These are phyloP conservation scores for Chrysochloris asiatica DNA, from an alignment of 2,113 vertebrate species.

Conservation along the genomic window DNA sequence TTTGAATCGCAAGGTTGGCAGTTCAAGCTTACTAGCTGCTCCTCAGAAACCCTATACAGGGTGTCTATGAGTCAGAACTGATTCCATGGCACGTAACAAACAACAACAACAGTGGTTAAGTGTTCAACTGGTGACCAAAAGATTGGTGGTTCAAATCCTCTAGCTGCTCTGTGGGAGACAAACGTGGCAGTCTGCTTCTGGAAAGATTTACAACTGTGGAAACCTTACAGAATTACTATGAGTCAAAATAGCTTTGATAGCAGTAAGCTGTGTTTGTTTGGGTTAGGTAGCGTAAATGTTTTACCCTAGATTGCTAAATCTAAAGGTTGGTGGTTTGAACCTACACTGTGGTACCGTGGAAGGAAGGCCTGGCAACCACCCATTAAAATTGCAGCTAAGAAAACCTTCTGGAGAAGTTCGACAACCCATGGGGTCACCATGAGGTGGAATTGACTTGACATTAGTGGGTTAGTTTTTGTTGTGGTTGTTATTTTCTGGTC, in stretches of 20 bases:
- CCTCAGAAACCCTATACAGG: too few species aligned
- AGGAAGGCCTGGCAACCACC: background rate
- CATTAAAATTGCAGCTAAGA: background rate
- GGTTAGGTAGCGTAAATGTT: background rate
- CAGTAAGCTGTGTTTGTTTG: background rate
- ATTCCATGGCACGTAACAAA: too few species aligned
- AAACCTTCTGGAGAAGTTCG: background rate
- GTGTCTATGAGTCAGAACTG: too few species aligned
- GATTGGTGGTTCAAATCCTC: background rate
- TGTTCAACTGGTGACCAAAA: background rate
- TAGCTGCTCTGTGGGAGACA: background rate
- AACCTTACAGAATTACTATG: background rate
- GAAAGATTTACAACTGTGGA: background rate
- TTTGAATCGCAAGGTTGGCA: too few species aligned
- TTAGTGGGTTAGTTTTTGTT: background rate
- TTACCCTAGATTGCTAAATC: background rate
- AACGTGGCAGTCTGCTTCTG: background rate
- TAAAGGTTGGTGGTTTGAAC: background rate
- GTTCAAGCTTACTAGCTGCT: too few species aligned
- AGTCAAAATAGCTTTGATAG: background rate
- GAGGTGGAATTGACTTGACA: background rate
- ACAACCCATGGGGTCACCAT: background rate
- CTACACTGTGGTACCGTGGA: background rate
- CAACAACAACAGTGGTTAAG: too few species aligned
- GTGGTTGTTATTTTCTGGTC: background rate